Conservation (phyloP, 92 coral and sea anemone species). For the Porites evermanni region DNA sequence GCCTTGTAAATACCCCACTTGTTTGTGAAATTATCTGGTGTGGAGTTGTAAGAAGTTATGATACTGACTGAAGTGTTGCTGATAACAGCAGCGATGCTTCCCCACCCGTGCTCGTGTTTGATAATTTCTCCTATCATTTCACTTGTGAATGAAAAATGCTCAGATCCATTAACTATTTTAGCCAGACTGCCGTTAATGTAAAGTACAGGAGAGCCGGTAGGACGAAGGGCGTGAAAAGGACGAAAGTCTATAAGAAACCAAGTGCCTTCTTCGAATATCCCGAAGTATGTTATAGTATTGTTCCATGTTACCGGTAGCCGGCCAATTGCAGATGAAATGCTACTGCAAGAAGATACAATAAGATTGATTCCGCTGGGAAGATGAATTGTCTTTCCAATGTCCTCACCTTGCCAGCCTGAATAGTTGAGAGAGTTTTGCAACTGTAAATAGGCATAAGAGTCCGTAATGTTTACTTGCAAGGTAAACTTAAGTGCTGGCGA, state of each 20-base stretch:
- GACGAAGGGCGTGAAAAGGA: constrained; percentile 52
- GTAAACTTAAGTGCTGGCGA: constrained; percentile 54
- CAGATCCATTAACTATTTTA: constrained; percentile 8
- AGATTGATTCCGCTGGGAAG: constrained; percentile 77
- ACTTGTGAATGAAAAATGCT: constrained; percentile 40
- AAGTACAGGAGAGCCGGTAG: constrained; percentile 36
- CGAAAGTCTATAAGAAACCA: constrained; percentile 90
- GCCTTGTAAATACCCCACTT: constrained; percentile 69
- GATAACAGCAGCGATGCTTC: constrained; percentile 46
- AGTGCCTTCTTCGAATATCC: constrained; percentile 56
- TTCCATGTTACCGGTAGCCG: constrained; percentile 47
- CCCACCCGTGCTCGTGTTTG: constrained; percentile 45
- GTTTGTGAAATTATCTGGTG: constrained; percentile 54
- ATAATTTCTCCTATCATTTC: constrained; percentile 57
- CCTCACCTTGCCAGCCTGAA: constrained; percentile 77
- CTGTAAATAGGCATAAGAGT: constrained; percentile 16
- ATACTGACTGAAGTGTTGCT: constrained; percentile 21
- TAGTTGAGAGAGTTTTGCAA: constrained; percentile 10
- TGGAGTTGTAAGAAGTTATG: constrained; percentile 21
- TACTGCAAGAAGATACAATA: constrained; percentile 56
- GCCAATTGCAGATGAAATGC: constrained; percentile 61
- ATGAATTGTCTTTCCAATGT: constrained; percentile 80
- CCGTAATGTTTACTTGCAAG: constrained; percentile 25
- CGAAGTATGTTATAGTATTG: constrained; percentile 27
- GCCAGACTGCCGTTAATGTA: constrained; percentile 18